Conservation (phyloP, 2,888 invertebrate species). For the Syritta pipiens region DNA sequence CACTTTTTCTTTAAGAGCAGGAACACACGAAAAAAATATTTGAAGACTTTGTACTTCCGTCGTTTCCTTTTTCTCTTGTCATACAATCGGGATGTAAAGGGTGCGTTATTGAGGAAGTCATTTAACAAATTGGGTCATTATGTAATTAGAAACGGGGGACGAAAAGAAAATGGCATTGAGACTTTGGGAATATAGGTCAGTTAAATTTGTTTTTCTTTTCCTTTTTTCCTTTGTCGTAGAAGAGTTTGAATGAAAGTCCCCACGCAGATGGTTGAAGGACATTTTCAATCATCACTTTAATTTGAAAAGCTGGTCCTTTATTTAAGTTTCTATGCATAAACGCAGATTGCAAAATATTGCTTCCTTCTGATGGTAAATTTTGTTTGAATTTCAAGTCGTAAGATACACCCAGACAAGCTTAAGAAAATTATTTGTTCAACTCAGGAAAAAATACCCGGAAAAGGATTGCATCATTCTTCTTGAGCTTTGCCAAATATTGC, state of each 20-base stretch:
- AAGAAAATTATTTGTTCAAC: too few species aligned
- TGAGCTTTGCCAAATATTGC: too few species aligned
- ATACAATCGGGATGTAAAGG: constrained; percentile 25
- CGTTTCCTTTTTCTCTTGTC: constrained; percentile 11
- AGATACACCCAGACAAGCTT: too few species aligned
- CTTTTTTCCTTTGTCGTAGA: too few species aligned
- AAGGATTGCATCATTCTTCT: too few species aligned
- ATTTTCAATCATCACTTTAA: not conserved
- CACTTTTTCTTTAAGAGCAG: constrained; percentile 46
- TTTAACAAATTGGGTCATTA: constrained; percentile 55
- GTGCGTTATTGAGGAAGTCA: constrained; percentile 43
- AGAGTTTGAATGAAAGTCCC: not conserved
- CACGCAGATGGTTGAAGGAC: not conserved
- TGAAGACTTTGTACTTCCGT: constrained; percentile 39
- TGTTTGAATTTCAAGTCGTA: too few species aligned
- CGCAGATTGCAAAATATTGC: too few species aligned
- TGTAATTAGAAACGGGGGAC: constrained; percentile 29
- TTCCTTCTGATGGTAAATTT: too few species aligned
- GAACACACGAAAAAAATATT: constrained; percentile 24
- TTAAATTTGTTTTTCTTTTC: not conserved
- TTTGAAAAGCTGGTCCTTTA: too few species aligned
- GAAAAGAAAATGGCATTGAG: too few species aligned
- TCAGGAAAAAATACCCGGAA: too few species aligned
- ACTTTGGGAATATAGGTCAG: constrained; percentile 34
- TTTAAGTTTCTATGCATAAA: too few species aligned